Conservation (phyloP, 1,140 invertebrate genomes). For the Neotoxoptera formosana region DNA sequence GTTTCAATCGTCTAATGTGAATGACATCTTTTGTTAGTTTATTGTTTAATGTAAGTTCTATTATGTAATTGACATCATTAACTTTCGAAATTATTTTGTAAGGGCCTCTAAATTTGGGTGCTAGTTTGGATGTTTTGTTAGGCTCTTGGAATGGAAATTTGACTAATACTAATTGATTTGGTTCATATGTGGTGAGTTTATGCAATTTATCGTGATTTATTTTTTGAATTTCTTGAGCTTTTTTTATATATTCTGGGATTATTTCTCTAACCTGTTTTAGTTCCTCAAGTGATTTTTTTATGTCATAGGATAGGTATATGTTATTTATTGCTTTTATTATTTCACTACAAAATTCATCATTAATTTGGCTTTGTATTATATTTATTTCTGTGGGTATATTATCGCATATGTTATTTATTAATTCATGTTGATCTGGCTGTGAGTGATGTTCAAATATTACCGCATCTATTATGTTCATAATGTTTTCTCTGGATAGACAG, state of each 20-base stretch:
- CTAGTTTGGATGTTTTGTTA: neutral
- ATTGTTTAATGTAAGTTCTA: neutral
- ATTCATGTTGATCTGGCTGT: neutral
- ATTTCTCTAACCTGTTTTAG: neutral
- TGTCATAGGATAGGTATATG: neutral
- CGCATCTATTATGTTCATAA: neutral
- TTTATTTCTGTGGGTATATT: neutral
- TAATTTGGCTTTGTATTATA: neutral
- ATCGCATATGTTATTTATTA: neutral
- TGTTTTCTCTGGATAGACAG: neutral
- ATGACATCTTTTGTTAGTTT: neutral
- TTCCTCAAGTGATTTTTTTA: neutral
- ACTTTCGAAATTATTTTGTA: neutral
- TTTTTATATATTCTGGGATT: constrained; percentile 22
- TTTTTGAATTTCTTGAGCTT: constrained; percentile 25
- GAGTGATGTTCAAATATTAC: neutral
- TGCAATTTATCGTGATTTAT: neutral
- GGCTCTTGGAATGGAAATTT: neutral
- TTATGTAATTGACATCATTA: neutral
- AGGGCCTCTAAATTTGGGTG: neutral
- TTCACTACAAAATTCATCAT: neutral
- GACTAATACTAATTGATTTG: neutral
- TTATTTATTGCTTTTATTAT: neutral
- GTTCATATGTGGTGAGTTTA: neutral
- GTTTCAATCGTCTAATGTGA: neutral